A percentile compares a stretch with the other conserved stretches of the same genome.
These are phyloP conservation scores for Panagrolaimus sp. DNA, from an alignment of 1,140 invertebrate genomes.

Conservation along the genomic window DNA sequence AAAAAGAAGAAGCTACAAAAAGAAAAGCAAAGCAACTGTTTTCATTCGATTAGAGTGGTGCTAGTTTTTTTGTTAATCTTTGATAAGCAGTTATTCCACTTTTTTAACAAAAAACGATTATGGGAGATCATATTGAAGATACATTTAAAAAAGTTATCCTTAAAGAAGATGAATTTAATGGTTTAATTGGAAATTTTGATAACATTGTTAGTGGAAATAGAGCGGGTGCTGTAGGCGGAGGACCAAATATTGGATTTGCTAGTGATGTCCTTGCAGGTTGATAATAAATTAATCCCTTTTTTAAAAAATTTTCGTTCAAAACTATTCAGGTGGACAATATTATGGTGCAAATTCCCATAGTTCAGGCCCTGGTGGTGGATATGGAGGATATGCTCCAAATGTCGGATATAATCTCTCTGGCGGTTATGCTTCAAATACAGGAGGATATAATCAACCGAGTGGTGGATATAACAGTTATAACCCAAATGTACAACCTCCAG, in stretches of 20 bases:
- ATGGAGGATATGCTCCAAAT: conserved; percentile 29
- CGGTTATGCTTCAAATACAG: not conserved
- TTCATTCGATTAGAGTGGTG: too few species aligned
- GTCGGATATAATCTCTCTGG: conserved; percentile 19
- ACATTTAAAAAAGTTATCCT: conserved; percentile 42
- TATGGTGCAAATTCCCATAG: conserved; percentile 13
- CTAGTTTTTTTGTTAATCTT: too few species aligned
- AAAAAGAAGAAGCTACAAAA: too few species aligned
- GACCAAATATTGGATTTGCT: conserved; percentile 23
- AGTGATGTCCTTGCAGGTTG: conserved; percentile 25
- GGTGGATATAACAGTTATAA: not conserved
- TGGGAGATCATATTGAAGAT: conserved; percentile 2
- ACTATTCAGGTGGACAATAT: conserved; percentile 15
- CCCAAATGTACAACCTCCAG: not conserved
- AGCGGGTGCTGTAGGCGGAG: conserved; percentile 34
- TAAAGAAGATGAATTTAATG: conserved; percentile 51
- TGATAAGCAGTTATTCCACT: too few species aligned
- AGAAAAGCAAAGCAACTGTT: too few species aligned
- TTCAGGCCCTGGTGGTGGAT: too few species aligned
- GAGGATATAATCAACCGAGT: too few species aligned
- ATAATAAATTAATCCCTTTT: not conserved
- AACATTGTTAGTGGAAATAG: conserved; percentile 48
- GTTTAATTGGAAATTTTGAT: conserved; percentile 53
- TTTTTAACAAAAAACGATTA: not conserved
- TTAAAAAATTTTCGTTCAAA: not conserved